Percentiles rank a stretch among this genome's conserved stretches.
Conservation (phyloP, 1,140 invertebrate genomes). For the Drosophila novamexicana region DNA sequence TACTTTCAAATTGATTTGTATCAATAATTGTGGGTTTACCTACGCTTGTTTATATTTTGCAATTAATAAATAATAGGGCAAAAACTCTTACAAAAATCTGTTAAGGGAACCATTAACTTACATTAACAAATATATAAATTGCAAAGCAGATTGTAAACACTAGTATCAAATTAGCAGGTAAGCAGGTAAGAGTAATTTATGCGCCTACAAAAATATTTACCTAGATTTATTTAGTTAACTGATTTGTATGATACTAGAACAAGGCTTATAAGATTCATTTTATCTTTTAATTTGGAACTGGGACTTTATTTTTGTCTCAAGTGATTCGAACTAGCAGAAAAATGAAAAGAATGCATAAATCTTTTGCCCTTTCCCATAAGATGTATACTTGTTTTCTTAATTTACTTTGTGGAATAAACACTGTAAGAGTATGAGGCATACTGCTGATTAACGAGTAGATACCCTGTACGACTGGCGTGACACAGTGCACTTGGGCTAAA, state of each 20-base stretch:
- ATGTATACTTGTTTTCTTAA: neutral
- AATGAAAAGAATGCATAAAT: too few species aligned
- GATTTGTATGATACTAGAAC: too few species aligned
- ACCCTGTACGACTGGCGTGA: constrained; percentile 1
- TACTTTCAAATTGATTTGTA: constrained; percentile 38
- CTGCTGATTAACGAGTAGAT: neutral
- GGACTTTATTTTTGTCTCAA: too few species aligned
- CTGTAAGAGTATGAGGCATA: neutral
- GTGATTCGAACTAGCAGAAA: too few species aligned
- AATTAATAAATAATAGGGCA: constrained; percentile 4
- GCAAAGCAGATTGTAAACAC: neutral
- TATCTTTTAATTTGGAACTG: too few species aligned
- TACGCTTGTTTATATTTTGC: neutral
- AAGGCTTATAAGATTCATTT: too few species aligned
- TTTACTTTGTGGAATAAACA: neutral
- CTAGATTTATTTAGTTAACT: too few species aligned
- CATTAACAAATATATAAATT: constrained; percentile 1
- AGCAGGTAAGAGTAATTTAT: neutral
- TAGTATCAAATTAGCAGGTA: neutral
- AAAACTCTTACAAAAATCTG: constrained; percentile 2
- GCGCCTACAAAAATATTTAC: too few species aligned
- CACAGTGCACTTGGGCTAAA: neutral
- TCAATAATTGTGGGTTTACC: constrained; percentile 55
- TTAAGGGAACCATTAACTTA: constrained; percentile 16
- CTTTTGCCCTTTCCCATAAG: too few species aligned